Conservation (phyloP, 2,888 invertebrate genomes). For the Periphyllus acericola region DNA sequence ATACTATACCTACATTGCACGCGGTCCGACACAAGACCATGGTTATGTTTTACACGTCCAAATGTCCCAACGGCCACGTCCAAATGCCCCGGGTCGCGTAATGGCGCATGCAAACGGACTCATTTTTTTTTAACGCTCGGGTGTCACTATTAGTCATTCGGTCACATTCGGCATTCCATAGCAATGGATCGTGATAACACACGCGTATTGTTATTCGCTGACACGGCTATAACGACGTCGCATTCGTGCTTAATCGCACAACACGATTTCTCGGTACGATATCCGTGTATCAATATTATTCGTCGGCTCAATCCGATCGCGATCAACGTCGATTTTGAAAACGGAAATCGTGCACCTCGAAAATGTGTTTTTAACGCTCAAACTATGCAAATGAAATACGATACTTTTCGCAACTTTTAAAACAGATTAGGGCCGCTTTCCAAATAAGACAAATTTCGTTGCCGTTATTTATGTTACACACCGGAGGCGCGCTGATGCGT, state of each 20-base stretch:
- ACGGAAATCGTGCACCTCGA: background rate
- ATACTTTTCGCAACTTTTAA: background rate
- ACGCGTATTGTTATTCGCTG: background rate
- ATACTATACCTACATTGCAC: too few relatives aligned
- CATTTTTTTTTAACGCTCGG: too few relatives aligned
- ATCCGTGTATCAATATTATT: background rate
- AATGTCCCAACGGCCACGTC: too few relatives aligned
- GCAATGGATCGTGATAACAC: background rate
- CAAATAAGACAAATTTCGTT: background rate
- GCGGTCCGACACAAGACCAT: too few relatives aligned
- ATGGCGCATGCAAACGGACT: too few relatives aligned
- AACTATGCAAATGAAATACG: background rate
- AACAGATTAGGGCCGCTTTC: background rate
- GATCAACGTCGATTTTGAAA: background rate
- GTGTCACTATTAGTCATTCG: background rate
- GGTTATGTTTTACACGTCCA: too few relatives aligned
- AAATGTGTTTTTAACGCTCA: background rate
- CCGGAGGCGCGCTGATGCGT: background rate
- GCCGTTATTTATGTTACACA: slow-evolving; percentile 2
- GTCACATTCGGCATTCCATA: background rate
- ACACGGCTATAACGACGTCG: background rate
- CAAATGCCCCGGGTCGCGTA: too few relatives aligned
- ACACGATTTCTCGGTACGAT: background rate
- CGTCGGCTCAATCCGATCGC: background rate
- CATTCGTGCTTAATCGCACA: background rate